phyloP scores from a whole-genome alignment of 1,140 invertebrate genomes.

The Sogatella furcifera region DNA sequence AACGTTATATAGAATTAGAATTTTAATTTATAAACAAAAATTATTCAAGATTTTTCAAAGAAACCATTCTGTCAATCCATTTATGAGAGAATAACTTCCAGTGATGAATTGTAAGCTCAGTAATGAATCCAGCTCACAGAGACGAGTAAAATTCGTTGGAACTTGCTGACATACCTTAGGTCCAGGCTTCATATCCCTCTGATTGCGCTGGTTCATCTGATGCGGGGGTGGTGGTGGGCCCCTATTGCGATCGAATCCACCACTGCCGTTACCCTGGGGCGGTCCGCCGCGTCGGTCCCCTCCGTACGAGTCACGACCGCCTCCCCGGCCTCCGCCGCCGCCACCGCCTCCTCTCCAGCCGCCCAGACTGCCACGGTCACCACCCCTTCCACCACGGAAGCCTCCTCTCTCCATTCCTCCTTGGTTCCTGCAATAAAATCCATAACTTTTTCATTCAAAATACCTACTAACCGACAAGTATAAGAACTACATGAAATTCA shows the following conservation, averaged over 20 bases:
- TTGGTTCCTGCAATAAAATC: neutral
- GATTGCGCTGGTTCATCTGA: neutral
- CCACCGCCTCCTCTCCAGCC: constrained; percentile 6
- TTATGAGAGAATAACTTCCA: no score
- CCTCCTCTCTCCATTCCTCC: neutral
- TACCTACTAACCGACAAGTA: neutral
- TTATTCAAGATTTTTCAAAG: no score
- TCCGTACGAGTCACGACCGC: neutral
- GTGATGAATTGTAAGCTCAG: no score
- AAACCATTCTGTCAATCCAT: no score
- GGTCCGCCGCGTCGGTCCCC: constrained; percentile 4
- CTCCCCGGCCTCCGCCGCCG: neutral
- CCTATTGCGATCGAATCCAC: neutral
- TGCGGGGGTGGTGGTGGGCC: neutral
- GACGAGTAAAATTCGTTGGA: no score
- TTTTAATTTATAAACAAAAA: no score
- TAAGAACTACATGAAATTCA: neutral
- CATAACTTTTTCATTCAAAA: neutral
- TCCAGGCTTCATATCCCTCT: neutral
- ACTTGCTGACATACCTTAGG: no score
- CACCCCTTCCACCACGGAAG: constrained; percentile 5
- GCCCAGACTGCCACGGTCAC: constrained; percentile 1
- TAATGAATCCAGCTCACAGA: no score
- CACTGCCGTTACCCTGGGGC: neutral
- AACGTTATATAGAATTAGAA: no score